Evolutionary conservation across 2,797 vertebrate genomes (phyloP), one percentile per base, ranked within the genome.

Genomic region (Tiaroga cobitis): DNA sequence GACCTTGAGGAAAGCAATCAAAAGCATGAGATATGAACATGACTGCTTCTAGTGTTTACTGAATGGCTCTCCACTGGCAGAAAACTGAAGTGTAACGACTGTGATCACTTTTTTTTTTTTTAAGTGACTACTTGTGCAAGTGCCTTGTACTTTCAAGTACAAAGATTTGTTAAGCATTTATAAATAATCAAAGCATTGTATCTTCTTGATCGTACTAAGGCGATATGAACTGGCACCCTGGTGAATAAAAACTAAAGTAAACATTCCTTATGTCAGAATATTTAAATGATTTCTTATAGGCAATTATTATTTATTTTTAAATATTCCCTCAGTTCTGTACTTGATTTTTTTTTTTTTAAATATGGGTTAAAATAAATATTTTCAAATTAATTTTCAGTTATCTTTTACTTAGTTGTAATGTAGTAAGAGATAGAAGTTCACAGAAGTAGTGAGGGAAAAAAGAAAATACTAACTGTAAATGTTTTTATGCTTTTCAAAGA

Each of bases 21-120:
- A 56, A 82, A 43, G 34, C 39, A 63, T 77, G 65, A 78, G 67
- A 86, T 83, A 67, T 83, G 37, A 78, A 49, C 67, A n/a, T 19
- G 19, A 65, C 81, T 74, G 69, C 39, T 34, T 82, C 65, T 69
- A 46, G 19, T 49, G 41, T 65, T 67, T 69, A 9, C 49, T 82
- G 37, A 82, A 19, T 61, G 68, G 51, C 49, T 26, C 56, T 69
- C 54, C 46, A 54, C 8, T 54, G 73, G 24, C 32, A n/a, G 39
- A 81, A 37, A 51, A 56, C 19, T 63, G 73, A 82, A 63, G 29
- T 74, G 56, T 70, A 37, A 24, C 56, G 75, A 63, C 29, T 77
- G 74, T 59, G 32, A 70, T 56, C 46, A 34, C 67, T 68, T 80
- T 29, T 80, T 32, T 65, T 63, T 63, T 63, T 78, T 61, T 43